A percentile compares a stretch with the other conserved stretches of the same genome.
Evolutionary conservation across 1,140 invertebrate genomes (phyloP).

Genomic region (Scaptomyza hsui): DNA sequence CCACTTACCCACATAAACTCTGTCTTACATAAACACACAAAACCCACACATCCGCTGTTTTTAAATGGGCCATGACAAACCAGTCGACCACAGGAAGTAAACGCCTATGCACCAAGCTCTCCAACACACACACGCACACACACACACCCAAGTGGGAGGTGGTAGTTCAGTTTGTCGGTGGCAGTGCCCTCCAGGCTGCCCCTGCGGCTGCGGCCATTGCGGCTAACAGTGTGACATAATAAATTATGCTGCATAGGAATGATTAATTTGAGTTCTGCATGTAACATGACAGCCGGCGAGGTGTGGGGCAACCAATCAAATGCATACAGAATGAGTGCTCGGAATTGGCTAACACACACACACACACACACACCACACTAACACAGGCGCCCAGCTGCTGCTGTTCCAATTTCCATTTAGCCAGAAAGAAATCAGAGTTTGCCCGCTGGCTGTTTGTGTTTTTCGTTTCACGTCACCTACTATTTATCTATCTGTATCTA

Average conservation of each 20-base stretch:
- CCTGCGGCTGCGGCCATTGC: conserved; percentile 49
- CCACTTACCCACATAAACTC: conserved; percentile 1
- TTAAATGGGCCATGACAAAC: conserved; percentile 73
- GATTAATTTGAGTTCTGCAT: conserved; percentile 75
- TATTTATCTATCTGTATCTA: neutral
- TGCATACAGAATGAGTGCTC: conserved; percentile 68
- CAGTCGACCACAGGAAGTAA: conserved; percentile 68
- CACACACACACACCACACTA: conserved; percentile 1
- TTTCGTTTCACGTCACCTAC: conserved; percentile 8
- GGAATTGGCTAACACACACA: conserved; percentile 47
- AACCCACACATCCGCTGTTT: conserved; percentile 45
- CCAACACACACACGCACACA: no score
- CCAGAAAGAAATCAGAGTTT: conserved; percentile 58
- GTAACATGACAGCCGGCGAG: conserved; percentile 61
- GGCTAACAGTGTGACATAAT: conserved; percentile 74
- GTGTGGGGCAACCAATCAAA: conserved; percentile 59
- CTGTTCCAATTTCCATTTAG: conserved; percentile 10
- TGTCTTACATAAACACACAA: conserved; percentile 9
- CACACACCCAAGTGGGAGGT: conserved; percentile 6
- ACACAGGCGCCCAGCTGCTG: conserved; percentile 7
- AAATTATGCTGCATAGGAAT: conserved; percentile 79
- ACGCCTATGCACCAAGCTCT: conserved; percentile 35
- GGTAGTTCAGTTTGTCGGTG: conserved; percentile 23
- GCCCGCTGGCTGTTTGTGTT: conserved; percentile 41
- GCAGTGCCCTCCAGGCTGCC: neutral